A percentile compares a stretch with the other conserved stretches of the same genome.
Evolutionary conservation across 2,797 vertebrate genomes (phyloP).

Genomic region (Malurus leucopterus): DNA sequence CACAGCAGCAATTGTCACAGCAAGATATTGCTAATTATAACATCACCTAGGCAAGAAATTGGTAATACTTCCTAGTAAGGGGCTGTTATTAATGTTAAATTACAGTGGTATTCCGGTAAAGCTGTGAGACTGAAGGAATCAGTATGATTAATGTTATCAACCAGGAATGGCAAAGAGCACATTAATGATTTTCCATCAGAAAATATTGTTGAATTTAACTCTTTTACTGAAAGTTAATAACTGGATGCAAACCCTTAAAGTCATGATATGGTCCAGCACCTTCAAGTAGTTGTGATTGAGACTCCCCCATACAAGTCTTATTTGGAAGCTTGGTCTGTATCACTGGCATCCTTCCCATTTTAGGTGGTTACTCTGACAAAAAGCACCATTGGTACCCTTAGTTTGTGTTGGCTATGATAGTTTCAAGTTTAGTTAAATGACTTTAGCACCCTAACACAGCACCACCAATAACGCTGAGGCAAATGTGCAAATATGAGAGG

Average conservation of each 20-base stretch:
- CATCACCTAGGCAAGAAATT: conserved; percentile 37
- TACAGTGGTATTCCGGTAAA: conserved; percentile 2
- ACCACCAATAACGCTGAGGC: background rate
- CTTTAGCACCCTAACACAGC: background rate
- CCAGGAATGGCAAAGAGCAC: background rate
- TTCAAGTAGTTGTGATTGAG: background rate
- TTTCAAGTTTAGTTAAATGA: background rate
- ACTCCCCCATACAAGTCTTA: background rate
- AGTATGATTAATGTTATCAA: background rate
- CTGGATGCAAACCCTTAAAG: background rate
- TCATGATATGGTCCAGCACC: background rate
- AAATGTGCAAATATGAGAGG: background rate
- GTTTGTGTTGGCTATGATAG: background rate
- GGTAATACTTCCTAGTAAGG: conserved; percentile 12
- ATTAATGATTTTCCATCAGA: background rate
- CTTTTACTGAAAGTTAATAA: background rate
- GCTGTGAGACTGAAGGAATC: background rate
- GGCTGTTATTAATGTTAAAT: conserved; percentile 21
- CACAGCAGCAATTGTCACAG: conserved; percentile 46
- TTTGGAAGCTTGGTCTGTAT: background rate
- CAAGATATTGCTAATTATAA: conserved; percentile 48
- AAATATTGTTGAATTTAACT: background rate
- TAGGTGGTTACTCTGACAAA: background rate
- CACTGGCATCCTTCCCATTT: background rate
- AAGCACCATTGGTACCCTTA: background rate